Percentiles rank a stretch among this genome's conserved stretches.
Evolutionary conservation across 2,113 vertebrate species (phyloP).

Genomic region (Lamprotornis superbus): DNA sequence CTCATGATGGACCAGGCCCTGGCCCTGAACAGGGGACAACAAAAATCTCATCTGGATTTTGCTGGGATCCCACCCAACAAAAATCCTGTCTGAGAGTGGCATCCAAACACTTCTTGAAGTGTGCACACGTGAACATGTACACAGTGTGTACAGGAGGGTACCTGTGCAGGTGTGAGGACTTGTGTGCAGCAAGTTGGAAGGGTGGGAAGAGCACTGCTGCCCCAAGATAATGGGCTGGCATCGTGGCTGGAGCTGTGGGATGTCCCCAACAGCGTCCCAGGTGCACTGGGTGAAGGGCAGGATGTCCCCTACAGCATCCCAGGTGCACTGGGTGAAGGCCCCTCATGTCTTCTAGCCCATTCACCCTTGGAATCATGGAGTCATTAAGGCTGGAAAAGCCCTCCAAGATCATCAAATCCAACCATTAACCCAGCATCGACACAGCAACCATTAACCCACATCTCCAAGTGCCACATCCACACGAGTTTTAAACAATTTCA

Average conservation of each 20-base stretch:
- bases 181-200: neutral
- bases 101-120: neutral
- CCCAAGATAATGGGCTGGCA: neutral
- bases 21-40: neutral
- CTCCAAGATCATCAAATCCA: accelerated
- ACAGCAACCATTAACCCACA: accelerated
- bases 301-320: accelerated
- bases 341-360: neutral
- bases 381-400: neutral
- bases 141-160: neutral
- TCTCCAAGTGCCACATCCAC: neutral
- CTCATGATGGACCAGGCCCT: neutral
- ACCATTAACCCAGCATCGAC: neutral
- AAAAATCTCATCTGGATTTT: neutral
- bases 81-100: neutral
- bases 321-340: neutral
- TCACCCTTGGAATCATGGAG: accelerated
- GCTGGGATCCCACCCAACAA: neutral
- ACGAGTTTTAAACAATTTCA: accelerated
- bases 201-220: neutral
- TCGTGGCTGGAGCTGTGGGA: neutral
- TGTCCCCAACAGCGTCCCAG: neutral
- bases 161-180: neutral
- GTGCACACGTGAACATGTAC: accelerated
- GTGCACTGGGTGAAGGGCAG: neutral